Evolutionary conservation across 2,797 vertebrate genomes (phyloP), one percentile per base, ranked within the genome.

Genomic region (Phoxinus dragarum): DNA sequence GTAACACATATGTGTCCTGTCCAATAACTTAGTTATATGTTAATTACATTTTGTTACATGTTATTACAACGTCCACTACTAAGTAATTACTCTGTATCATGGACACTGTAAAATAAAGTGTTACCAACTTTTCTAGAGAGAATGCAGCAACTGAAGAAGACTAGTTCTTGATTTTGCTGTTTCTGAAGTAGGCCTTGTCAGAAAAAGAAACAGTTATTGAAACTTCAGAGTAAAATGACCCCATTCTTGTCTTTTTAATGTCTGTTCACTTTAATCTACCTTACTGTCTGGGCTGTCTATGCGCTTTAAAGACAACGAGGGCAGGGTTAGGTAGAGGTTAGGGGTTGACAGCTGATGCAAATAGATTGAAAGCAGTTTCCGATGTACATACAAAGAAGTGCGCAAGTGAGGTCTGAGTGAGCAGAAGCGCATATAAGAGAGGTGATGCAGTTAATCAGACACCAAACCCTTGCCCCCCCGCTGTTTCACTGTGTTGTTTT

Each of bases 401-500:
- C 64, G 34, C 16, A 12, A 49, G 11, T 47, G 52, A 31, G 56
- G 56, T 56, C 11, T 61, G 44, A 74, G 81, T 64, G 38, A 38
- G 67, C 27, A 2, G 23, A 61, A 75, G 38, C 12, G 14, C 59
- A 64, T 40, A 40, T 54, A 14, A 40, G 75, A 66, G 68, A 68
- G 79, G 49, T 40, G 52, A 23, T 61, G 19, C n/a, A 47, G 77
- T 44, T 84, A 84, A 81, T 75, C 38, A 76, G 77, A 84, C 52
- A 47, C 44, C 54, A 73, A 73, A 54, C 40, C 16, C 40, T 42
- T 75, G 31, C 27, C 71, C 74, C 74, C 74, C 74, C 49, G n/a
- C 19, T 87, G 64, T 64, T 81, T 34, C 21, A 3, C 68, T 47
- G 1, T 73, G 19, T 82, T 0, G 83, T 90, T 87, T 87, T 90